A percentile compares a stretch with the other conserved stretches of the same genome.
phyloP scores from a whole-genome alignment of 2,888 invertebrate genomes.

The Teleiodes luculella region DNA sequence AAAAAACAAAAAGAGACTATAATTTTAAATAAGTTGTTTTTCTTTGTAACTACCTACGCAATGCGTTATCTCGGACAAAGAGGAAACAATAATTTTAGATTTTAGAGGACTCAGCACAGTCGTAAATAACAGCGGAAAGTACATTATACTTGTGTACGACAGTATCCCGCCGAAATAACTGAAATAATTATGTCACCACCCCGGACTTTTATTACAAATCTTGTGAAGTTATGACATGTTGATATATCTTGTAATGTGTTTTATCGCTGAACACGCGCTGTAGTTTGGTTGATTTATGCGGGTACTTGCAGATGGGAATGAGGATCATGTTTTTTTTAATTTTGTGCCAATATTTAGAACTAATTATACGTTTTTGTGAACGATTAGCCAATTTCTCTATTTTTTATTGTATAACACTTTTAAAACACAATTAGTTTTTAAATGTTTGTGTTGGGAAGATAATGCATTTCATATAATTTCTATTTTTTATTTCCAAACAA shows the following conservation, averaged over 20 bases:
- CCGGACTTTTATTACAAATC: slow-evolving; percentile 14
- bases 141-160: neutral
- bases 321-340: neutral
- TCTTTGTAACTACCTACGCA: neutral
- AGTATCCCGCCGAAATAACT: neutral
- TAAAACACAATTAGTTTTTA: no score
- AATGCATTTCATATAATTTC: no score
- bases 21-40: neutral
- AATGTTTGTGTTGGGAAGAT: no score
- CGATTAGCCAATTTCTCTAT: no score
- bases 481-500: no score
- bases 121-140: neutral
- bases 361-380: no score
- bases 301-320: neutral
- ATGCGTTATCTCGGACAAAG: neutral
- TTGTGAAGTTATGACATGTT: neutral
- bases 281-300: neutral
- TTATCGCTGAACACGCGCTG: neutral
- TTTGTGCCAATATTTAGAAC: neutral
- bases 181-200: neutral
- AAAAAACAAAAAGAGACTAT: no score
- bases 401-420: no score
- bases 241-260: slow-evolving; percentile 12
- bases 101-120: neutral
- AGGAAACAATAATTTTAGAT: slow-evolving; percentile 2